Evolutionary conservation across 2,797 vertebrate species (phyloP).

Genomic region (Arremon brunneinucha): DNA sequence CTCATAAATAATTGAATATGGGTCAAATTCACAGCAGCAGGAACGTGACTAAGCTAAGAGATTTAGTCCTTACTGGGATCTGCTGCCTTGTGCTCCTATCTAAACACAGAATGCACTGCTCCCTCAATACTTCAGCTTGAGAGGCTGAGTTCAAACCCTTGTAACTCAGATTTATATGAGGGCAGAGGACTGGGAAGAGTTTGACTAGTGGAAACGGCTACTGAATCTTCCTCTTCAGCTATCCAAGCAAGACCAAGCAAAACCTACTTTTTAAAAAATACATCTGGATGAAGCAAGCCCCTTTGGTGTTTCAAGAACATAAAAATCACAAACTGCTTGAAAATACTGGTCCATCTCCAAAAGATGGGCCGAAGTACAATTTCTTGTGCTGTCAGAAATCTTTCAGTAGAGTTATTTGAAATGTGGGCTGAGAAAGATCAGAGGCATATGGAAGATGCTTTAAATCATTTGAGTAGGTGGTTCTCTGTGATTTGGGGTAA

Average conservation of each 20-base stretch:
- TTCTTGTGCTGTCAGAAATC: neutral
- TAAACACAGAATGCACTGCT: neutral
- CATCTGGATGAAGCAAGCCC: neutral
- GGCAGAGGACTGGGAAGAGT: neutral
- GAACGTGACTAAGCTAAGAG: neutral
- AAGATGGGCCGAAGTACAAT: neutral
- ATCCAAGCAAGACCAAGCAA: fast-evolving
- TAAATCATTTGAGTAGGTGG: neutral
- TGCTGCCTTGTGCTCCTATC: neutral
- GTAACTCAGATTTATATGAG: neutral
- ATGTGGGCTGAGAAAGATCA: neutral
- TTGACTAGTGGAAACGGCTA: neutral
- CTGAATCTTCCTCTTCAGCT: neutral
- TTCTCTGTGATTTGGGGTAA: neutral
- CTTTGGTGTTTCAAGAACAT: neutral
- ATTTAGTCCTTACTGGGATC: neutral
- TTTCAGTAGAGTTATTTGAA: neutral
- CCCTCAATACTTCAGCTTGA: neutral
- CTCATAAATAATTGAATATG: conserved; percentile 12
- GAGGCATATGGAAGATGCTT: neutral
- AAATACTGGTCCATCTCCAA: neutral
- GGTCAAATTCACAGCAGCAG: neutral
- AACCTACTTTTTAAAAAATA: neutral
- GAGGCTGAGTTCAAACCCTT: neutral
- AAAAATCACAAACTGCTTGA: neutral